phyloP scores from a whole-genome alignment of 1,140 invertebrate genomes.

The Gonatopus flavifemur region DNA sequence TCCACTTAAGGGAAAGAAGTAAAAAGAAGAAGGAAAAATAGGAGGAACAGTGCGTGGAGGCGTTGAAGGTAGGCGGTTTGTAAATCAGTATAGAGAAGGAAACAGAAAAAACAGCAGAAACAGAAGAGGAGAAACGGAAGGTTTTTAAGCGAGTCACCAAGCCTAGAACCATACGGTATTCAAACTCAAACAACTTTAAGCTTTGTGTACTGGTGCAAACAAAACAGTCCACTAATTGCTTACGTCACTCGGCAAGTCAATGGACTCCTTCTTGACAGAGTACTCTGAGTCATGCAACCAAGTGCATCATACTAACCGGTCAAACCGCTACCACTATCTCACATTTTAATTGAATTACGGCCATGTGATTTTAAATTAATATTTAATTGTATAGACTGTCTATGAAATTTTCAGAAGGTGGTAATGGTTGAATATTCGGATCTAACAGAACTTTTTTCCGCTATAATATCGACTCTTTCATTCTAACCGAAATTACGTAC shows the following conservation, averaged over 20 bases:
- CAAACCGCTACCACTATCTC: slow-evolving; percentile 21
- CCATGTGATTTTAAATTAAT: too few relatives aligned
- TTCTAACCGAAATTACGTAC: too few relatives aligned
- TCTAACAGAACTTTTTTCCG: too few relatives aligned
- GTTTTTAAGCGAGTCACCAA: slow-evolving; percentile 34
- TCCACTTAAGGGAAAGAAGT: too few relatives aligned
- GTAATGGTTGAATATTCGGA: too few relatives aligned
- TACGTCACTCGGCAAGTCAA: slow-evolving; percentile 53
- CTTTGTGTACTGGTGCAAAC: slow-evolving; percentile 48
- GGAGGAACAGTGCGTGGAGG: neutral
- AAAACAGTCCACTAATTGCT: slow-evolving; percentile 56
- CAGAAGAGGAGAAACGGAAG: slow-evolving; percentile 13
- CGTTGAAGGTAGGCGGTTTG: neutral
- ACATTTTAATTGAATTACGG: slow-evolving; percentile 42
- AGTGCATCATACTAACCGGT: too few relatives aligned
- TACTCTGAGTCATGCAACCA: slow-evolving; percentile 38
- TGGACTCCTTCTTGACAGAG: slow-evolving; percentile 43
- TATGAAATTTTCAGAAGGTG: too few relatives aligned
- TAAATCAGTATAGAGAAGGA: slow-evolving; percentile 1
- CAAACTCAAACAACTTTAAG: slow-evolving; percentile 48
- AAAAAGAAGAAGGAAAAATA: slow-evolving; percentile 9
- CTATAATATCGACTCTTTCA: too few relatives aligned
- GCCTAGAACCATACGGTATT: slow-evolving; percentile 41
- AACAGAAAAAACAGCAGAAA: neutral
- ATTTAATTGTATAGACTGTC: too few relatives aligned